Conservation (phyloP, 2,797 vertebrate species). For the Chloroceryle amazona region DNA sequence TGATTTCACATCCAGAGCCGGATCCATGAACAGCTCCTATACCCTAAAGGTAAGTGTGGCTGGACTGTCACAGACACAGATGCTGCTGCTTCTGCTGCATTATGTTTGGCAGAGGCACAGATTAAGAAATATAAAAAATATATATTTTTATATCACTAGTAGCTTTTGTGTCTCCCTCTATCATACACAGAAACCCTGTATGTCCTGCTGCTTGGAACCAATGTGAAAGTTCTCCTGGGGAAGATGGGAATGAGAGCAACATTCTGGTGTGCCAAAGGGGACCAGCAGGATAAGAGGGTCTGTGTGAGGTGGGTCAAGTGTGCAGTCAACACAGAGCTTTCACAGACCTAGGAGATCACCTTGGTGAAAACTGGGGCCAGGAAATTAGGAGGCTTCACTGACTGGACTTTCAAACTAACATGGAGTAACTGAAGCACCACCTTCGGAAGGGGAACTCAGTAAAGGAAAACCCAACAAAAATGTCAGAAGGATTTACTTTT, state of each 20-base stretch:
- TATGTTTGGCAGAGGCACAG: neutral
- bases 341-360: neutral
- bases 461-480: neutral
- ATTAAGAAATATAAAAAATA: neutral
- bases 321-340: neutral
- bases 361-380: neutral
- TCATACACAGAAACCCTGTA: neutral
- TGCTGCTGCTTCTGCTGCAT: neutral
- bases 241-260: neutral
- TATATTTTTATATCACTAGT: neutral
- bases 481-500: neutral
- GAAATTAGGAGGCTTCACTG: neutral
- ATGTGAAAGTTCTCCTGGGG: neutral
- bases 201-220: neutral
- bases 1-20: neutral
- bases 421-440: neutral
- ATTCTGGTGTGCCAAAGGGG: neutral
- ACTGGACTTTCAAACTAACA: neutral
- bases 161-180: neutral
- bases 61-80: neutral
- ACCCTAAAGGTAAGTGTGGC: neutral
- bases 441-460: neutral
- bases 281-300: neutral
- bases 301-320: neutral
- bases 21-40: neutral